Evolutionary conservation across 2,888 invertebrate genomes (phyloP), one percentile per base, ranked within the genome.

Genomic region (Dinocampus coccinellae): DNA sequence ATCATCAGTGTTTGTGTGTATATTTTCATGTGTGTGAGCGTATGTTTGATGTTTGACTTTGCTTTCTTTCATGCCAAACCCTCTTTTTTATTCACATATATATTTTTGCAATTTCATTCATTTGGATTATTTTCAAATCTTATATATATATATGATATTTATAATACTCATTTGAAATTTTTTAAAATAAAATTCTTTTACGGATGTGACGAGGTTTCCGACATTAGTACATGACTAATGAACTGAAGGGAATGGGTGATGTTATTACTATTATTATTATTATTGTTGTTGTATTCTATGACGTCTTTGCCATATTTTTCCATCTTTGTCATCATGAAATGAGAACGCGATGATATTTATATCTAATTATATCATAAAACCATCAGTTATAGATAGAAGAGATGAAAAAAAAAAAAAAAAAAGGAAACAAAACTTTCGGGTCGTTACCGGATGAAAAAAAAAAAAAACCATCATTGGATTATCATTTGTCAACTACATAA

Each of bases 21-120:
- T n/a, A n/a, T n/a, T 26, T 24, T 57, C 13, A 13, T 58, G 29
- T 58, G n/a, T n/a, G n/a, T n/a, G n/a, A n/a, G n/a, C n/a, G n/a
- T n/a, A n/a, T n/a, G n/a, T n/a, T n/a, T n/a, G 24, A 69, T 63
- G 55, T 58, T 70, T 71, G 61, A 29, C 57, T 24, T 68, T 42
- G 55, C 58, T 73, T 36, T 61, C 66, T 65, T 71, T 71, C 57
- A 20, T 33, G 61, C 52, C 39, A 33, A 52, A 36, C 33, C 55
- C 29, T 61, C 47, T 22, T 53, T n/a, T 67, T 13, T 64, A 22
- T 70, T 65, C 20, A 52, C 29, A 22, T 22, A 10, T 29, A 16
- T n/a, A n/a, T n/a, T n/a, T 20, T 29, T 39, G 34, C 29, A 29
- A 29, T 20, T 39, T 34, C 33, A 60, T 60, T 34, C 36, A 60